Evolutionary conservation across 2,888 invertebrate genomes (phyloP), one percentile per base, ranked within the genome.

Genomic region (Microplitis deprimator): DNA sequence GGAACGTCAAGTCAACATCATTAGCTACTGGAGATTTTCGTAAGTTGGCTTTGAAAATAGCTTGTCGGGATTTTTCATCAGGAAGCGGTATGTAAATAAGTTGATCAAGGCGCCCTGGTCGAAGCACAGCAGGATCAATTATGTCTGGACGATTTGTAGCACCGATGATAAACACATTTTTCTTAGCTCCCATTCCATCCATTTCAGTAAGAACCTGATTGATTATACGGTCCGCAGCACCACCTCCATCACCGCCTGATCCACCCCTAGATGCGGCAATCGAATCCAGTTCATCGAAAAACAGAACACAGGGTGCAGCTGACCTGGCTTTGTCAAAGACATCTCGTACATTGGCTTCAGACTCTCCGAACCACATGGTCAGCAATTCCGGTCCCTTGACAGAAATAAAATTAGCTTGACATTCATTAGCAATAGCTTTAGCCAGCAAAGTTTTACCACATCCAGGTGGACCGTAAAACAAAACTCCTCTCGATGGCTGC

Each of bases 351-450:
- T 99, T 99, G 75, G 99, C 99, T 91, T 99, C 99, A 20, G 98
- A 99, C 91, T 99, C 99, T 89, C 99, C 99, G 90, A 99, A 99
- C 99, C 99, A 99, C 99, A 99, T 99, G 70, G 99, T 99, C 77
- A 99, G 93, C 83, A 99, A 92, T 90, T 99, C 99, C 0, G 96
- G 96, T 0, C 98, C 99, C 91, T 99, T 99, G 83, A 99, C 97
- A 0, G 98, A 98, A 89, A 99, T 99, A 91, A 99, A 99, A 91
- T 99, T 99, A 39, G 99, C 99, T 91, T 99, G 99, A 88, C 99
- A 99, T 91, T 99, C 99, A 90, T 99, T 99, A 78, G 99, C 99
- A 87, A 99, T 99, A 1, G 99, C 99, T 91, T 97, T 97, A 77
- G 97, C 97, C 89, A 97, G 88, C 82, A 96, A 90, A 39, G 98